Conservation (phyloP, 2,797 vertebrate genomes). For the Labeo calbasu region DNA sequence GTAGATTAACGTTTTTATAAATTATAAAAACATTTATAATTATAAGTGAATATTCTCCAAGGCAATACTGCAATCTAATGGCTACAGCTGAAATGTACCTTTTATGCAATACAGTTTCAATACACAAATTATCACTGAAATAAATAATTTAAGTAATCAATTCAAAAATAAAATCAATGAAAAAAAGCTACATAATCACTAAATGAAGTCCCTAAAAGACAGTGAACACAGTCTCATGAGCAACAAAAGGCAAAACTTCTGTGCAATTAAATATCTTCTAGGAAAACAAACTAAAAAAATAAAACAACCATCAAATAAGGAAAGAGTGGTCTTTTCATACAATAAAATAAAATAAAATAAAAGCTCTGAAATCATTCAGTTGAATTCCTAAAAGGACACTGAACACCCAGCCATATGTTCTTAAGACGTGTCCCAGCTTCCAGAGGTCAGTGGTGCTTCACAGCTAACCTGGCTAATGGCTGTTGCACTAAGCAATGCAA, state of each 20-base stretch:
- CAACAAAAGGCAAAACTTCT: neutral
- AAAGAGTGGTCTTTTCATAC: neutral
- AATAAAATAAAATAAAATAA: neutral
- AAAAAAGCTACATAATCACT: too few species aligned
- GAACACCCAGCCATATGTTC: constrained; percentile 45
- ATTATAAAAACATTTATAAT: neutral
- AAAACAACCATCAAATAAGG: neutral
- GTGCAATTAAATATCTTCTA: neutral
- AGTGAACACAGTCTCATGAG: neutral
- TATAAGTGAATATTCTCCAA: neutral
- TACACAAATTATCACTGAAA: neutral
- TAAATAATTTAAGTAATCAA: neutral
- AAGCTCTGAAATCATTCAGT: constrained; percentile 7
- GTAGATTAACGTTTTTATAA: neutral
- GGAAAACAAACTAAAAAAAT: neutral
- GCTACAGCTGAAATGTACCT: neutral
- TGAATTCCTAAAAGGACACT: constrained; percentile 21
- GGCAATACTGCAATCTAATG: neutral
- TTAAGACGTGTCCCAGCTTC: constrained; percentile 20
- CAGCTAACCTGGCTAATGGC: constrained; percentile 38
- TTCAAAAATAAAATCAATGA: too few species aligned
- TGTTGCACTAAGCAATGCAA: constrained; percentile 6
- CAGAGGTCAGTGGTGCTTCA: constrained; percentile 35
- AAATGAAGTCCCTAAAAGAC: neutral
- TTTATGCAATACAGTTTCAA: neutral